Evolutionary conservation across 2,113 vertebrate species (phyloP).

Genomic region (Cranoglanis bouderius): DNA sequence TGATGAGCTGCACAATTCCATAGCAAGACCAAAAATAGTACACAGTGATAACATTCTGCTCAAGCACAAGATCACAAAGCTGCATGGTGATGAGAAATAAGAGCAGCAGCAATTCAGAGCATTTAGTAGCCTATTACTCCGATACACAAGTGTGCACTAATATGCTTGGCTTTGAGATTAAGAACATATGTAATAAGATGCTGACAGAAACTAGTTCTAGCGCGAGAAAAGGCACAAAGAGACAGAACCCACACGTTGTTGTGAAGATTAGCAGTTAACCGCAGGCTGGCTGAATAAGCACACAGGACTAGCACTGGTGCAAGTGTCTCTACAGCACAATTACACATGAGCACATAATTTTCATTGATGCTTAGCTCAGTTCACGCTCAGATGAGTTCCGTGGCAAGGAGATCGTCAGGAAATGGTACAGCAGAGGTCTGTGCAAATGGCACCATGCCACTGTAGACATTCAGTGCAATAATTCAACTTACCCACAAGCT

Average conservation of each 20-base stretch:
- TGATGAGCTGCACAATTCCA: constrained; percentile 22
- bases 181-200: constrained; percentile 12
- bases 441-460: constrained; percentile 44
- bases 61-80: constrained; percentile 41
- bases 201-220: constrained; percentile 44
- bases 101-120: constrained; percentile 29
- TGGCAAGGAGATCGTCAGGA: constrained; percentile 32
- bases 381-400: constrained; percentile 7
- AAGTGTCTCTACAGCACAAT: constrained; percentile 36
- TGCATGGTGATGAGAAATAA: constrained; percentile 40
- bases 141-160: constrained; percentile 25
- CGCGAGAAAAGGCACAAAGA: constrained; percentile 58
- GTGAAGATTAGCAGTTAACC: constrained; percentile 49
- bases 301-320: constrained; percentile 41
- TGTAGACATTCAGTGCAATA: constrained; percentile 43
- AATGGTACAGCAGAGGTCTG: constrained; percentile 25
- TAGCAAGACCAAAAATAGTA: constrained; percentile 37
- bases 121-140: constrained; percentile 28
- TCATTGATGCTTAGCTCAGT: constrained; percentile 21
- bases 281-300: constrained; percentile 47
- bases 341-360: constrained; percentile 25
- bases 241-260: constrained; percentile 50
- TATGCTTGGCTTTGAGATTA: constrained; percentile 29
- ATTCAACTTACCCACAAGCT: constrained; percentile 32
- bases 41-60: constrained; percentile 44